These are phyloP conservation scores for Subanguina moxae DNA, from an alignment of 1,140 invertebrate species.

Conservation along the genomic window DNA sequence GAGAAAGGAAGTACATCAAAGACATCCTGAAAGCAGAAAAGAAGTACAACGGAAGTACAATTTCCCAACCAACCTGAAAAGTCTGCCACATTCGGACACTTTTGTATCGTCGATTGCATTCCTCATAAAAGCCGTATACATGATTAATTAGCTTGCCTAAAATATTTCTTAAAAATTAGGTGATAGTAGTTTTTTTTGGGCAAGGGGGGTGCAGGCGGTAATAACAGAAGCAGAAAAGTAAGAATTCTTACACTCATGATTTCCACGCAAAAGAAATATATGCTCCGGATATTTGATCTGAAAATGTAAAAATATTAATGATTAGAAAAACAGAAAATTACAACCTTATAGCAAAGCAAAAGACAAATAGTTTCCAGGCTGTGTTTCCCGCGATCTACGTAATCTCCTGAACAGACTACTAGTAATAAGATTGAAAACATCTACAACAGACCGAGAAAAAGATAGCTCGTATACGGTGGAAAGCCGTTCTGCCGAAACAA, in stretches of 20 bases:
- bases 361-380: slow-evolving; percentile 67
- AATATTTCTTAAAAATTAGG: too few relatives aligned
- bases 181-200: too few relatives aligned
- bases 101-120: slow-evolving; percentile 21
- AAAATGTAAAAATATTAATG: neutral
- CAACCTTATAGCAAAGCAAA: slow-evolving; percentile 64
- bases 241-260: slow-evolving; percentile 64
- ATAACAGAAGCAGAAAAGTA: too few relatives aligned
- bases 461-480: slow-evolving; percentile 5
- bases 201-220: too few relatives aligned
- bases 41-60: neutral
- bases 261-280: slow-evolving; percentile 67
- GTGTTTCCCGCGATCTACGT: slow-evolving; percentile 42
- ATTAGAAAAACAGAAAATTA: slow-evolving; percentile 55
- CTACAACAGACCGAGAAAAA: slow-evolving; percentile 66
- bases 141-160: slow-evolving; percentile 65
- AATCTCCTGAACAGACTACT: slow-evolving; percentile 80
- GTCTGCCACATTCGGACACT: slow-evolving; percentile 3
- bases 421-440: slow-evolving; percentile 64
- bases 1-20: slow-evolving; percentile 62
- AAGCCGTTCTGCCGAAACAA: slow-evolving; percentile 4
- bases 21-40: slow-evolving; percentile 61
- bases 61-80: slow-evolving; percentile 3
- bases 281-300: slow-evolving; percentile 2
- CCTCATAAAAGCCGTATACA: slow-evolving; percentile 65